Conservation (phyloP, 2,888 invertebrate species). For the Nemapogon koenigi region DNA sequence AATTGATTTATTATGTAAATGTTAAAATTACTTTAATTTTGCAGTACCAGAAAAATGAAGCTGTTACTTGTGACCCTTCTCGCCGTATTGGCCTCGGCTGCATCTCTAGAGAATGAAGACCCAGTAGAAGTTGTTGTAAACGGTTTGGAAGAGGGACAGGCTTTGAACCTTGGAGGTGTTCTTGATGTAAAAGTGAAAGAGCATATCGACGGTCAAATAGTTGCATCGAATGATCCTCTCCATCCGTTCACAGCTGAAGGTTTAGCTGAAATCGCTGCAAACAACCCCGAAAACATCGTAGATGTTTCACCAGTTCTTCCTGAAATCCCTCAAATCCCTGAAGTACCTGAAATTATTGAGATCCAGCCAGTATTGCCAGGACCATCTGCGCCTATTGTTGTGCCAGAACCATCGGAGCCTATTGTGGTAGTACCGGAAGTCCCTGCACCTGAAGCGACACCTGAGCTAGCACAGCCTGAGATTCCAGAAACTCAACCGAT, state of each 20-base stretch:
- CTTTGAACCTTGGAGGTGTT: conserved; percentile 31
- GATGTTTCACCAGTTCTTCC: conserved; percentile 10
- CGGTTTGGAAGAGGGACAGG: conserved; percentile 31
- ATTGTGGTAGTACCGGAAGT: conserved; percentile 5
- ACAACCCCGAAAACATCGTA: conserved; percentile 17
- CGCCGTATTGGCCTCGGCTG: conserved; percentile 30
- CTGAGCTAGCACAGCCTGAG: conserved; percentile 10
- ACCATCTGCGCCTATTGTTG: conserved; percentile 15
- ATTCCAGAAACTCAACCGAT: neutral
- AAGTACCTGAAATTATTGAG: conserved; percentile 3
- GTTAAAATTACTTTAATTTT: too few species aligned
- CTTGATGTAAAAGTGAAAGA: conserved; percentile 33
- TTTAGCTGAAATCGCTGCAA: conserved; percentile 29
- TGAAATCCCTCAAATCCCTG: conserved; percentile 4
- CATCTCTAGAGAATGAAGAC: conserved; percentile 24
- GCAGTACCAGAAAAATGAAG: too few species aligned
- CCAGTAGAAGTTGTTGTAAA: conserved; percentile 37
- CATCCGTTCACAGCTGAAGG: conserved; percentile 34
- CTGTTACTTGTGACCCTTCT: conserved; percentile 32
- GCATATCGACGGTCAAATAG: conserved; percentile 26
- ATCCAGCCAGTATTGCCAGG: conserved; percentile 1
- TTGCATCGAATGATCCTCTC: conserved; percentile 26
- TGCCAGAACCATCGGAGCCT: conserved; percentile 14
- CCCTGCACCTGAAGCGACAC: neutral
- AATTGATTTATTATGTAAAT: too few species aligned